phyloP scores from a whole-genome alignment of 1,140 invertebrate species.

The Diploscapter pachys region DNA sequence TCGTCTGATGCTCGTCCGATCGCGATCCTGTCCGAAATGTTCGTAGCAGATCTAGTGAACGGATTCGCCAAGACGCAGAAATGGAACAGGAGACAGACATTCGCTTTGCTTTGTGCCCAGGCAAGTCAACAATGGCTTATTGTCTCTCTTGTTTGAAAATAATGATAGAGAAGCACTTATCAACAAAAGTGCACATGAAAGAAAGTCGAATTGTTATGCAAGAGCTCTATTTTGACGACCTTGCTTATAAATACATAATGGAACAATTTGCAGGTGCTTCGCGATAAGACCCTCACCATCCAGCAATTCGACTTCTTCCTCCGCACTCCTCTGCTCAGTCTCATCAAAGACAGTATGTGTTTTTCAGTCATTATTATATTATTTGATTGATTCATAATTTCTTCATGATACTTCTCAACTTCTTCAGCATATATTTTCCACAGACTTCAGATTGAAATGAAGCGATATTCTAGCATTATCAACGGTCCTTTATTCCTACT shows the following conservation, averaged over 20 bases:
- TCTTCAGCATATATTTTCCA: background rate
- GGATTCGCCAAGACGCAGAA: slow-evolving; percentile 67
- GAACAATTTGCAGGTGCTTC: slow-evolving; percentile 21
- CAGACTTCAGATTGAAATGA: background rate
- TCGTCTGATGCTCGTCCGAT: slow-evolving; percentile 10
- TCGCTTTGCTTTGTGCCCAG: background rate
- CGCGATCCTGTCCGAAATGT: slow-evolving; percentile 47
- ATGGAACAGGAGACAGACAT: slow-evolving; percentile 72
- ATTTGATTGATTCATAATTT: background rate
- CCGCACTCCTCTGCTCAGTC: background rate
- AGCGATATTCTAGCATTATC: background rate
- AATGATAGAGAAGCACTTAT: background rate
- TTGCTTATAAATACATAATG: slow-evolving; percentile 4
- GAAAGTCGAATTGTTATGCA: background rate
- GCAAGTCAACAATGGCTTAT: background rate
- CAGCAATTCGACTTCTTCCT: slow-evolving; percentile 24
- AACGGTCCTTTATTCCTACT: background rate
- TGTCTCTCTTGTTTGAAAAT: background rate
- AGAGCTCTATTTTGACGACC: background rate
- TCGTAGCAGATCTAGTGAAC: slow-evolving; percentile 64
- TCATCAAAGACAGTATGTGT: slow-evolving; percentile 20
- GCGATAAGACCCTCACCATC: slow-evolving; percentile 1
- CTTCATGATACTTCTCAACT: background rate
- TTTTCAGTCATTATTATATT: background rate
- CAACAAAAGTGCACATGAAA: background rate